These are phyloP conservation scores for Branchinecta lynchi DNA, from an alignment of 1,140 invertebrate genomes.

Conservation along the genomic window DNA sequence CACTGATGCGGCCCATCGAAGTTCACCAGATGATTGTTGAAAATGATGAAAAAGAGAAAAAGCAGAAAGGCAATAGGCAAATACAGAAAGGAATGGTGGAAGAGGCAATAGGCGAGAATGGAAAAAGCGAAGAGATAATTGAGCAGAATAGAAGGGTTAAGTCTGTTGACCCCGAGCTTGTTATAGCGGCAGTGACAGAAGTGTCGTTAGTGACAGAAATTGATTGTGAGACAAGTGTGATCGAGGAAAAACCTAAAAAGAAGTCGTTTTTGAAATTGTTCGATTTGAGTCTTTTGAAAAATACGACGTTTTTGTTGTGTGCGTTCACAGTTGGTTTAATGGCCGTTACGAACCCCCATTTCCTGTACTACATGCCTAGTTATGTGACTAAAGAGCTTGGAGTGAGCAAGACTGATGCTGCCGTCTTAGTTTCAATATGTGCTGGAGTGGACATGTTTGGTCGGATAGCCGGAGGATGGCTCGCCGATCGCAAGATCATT, in stretches of 20 bases:
- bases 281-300: constrained; percentile 46
- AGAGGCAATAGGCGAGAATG: neutral
- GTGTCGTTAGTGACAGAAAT: too few relatives aligned
- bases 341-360: constrained; percentile 56
- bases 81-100: neutral
- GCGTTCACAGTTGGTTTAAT: constrained; percentile 52
- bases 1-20: constrained; percentile 44
- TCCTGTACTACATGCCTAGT: constrained; percentile 53
- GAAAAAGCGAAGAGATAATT: too few relatives aligned
- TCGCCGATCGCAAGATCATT: constrained; percentile 51
- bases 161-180: too few relatives aligned
- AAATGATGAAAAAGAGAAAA: neutral
- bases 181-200: too few relatives aligned
- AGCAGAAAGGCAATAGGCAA: neutral
- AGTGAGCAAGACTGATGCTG: constrained; percentile 48
- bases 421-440: constrained; percentile 52
- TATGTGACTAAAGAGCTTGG: constrained; percentile 44
- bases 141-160: too few relatives aligned
- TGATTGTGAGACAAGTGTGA: too few relatives aligned
- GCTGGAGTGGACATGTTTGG: constrained; percentile 50
- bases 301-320: constrained; percentile 49
- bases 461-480: constrained; percentile 47
- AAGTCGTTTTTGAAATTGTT: constrained; percentile 35
- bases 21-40: constrained; percentile 24
- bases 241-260: neutral